Base-by-base conservation (phyloP, 2,113 vertebrate genomes). In the Propithecus coquereli region DNA sequence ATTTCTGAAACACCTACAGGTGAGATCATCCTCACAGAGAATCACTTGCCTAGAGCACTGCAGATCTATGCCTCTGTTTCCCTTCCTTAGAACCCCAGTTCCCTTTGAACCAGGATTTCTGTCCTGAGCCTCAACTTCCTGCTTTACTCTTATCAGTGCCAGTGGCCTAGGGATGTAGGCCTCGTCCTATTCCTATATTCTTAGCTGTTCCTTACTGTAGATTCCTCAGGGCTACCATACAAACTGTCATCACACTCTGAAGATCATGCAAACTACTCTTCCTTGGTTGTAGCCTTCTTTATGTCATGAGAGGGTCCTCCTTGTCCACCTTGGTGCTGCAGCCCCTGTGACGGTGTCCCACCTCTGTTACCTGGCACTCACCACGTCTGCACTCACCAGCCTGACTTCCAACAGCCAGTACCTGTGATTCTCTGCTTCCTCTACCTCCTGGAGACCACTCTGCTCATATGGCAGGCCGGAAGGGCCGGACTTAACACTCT, bases 1-100 rank as follows among this genome's bases (percentile, higher is more conserved):
- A 52, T 83, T 94, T 74, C 73, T 91, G 82, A 93, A 93, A 91
- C 47, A 57, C 43, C 12, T 37, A 8, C 27, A 73, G 13, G 17
- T 47, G 54, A 80, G 79, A 57, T 30, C 12, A n/a, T 32, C 30
- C 6, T 59, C 13, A 1, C 3, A 10, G 40, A 88, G 43, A 91
- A 45, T 57, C 7, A n/a, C 27, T 70, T 76, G 6, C 50, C 61
- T 61, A 68, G 7, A 91, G 12, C 22, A 50, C n/a, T 52, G 63
- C 2, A 47, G n/a, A 73, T 32, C 47, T 81, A 32, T 43, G 25
- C 14, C 37, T 94, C 34, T 32, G 17, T 90, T 81, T 66, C 34
- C 30, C 40, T 82, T 50, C 54, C 73, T 89, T 79, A 61, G 47
- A 52, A 61, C 9, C 6, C 8, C 34, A 52, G 0, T 65, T 94